These are phyloP conservation scores for Nyctalus aviator DNA, from an alignment of 2,797 vertebrate species.

Conservation along the genomic window DNA sequence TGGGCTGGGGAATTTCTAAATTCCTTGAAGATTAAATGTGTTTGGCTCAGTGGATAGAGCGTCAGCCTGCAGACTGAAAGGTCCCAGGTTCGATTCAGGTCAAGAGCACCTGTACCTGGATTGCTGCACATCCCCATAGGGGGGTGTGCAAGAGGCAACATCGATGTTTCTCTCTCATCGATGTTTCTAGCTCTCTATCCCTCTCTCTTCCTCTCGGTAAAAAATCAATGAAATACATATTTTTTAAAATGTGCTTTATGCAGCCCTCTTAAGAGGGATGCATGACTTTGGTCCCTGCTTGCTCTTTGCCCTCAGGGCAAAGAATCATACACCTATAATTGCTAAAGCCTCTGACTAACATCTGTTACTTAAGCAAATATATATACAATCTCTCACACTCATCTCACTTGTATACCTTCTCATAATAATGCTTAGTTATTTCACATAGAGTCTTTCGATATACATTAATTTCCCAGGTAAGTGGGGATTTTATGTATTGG, in stretches of 20 bases:
- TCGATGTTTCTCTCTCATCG: no score
- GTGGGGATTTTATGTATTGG: not conserved
- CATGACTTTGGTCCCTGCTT: not conserved
- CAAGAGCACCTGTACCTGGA: no score
- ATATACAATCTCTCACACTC: not conserved
- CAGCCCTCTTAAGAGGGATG: not conserved
- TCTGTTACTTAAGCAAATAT: not conserved
- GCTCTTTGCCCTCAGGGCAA: slow-evolving; percentile 12
- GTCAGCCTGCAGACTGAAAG: no score
- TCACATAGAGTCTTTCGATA: not conserved
- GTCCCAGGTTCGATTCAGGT: no score
- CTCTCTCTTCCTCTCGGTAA: no score
- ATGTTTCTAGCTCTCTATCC: no score
- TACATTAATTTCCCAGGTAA: slow-evolving; percentile 11
- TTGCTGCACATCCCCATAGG: no score
- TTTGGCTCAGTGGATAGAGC: no score
- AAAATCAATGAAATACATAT: no score
- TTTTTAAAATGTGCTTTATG: not conserved
- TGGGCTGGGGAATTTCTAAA: slow-evolving; percentile 1
- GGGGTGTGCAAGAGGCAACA: no score
- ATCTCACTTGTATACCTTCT: not conserved
- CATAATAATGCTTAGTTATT: slow-evolving; percentile 30
- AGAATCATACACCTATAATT: not conserved
- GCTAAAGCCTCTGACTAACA: slow-evolving; percentile 36
- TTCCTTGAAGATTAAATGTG: not conserved